phyloP scores from a whole-genome alignment of 2,113 vertebrate species.

The Deroptyus accipitrinus region DNA sequence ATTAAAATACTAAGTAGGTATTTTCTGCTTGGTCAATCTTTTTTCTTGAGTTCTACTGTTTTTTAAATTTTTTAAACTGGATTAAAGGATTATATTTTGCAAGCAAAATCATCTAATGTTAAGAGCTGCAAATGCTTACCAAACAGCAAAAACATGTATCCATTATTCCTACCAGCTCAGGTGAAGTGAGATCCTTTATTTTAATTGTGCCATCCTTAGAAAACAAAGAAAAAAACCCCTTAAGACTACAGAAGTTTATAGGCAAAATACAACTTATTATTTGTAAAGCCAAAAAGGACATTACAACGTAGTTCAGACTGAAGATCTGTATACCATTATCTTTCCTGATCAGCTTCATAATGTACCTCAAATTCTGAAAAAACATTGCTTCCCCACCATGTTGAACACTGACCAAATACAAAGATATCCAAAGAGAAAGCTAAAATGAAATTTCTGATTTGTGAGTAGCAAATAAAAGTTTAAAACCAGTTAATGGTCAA shows the following conservation, averaged over 20 bases:
- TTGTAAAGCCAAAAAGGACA: not conserved
- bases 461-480: not conserved
- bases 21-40: not conserved
- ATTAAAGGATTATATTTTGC: not conserved
- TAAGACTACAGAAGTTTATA: not conserved
- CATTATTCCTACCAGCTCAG: constrained; percentile 95
- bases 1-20: not conserved
- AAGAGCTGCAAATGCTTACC: constrained; percentile 76
- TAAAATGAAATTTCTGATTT: not conserved
- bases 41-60: not conserved
- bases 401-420: not conserved
- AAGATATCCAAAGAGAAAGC: not conserved
- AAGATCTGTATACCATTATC: not conserved
- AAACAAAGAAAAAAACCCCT: not conserved
- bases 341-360: not conserved
- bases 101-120: not conserved
- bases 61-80: not conserved
- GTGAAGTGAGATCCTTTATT: constrained; percentile 92
- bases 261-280: not conserved
- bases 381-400: not conserved
- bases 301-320: not conserved
- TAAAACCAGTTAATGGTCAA: not conserved
- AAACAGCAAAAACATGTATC: constrained; percentile 98
- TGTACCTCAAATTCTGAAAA: not conserved
- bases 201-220: constrained; percentile 91